Conservation (phyloP, 2,797 vertebrate genomes). For the Mergus octosetaceus region DNA sequence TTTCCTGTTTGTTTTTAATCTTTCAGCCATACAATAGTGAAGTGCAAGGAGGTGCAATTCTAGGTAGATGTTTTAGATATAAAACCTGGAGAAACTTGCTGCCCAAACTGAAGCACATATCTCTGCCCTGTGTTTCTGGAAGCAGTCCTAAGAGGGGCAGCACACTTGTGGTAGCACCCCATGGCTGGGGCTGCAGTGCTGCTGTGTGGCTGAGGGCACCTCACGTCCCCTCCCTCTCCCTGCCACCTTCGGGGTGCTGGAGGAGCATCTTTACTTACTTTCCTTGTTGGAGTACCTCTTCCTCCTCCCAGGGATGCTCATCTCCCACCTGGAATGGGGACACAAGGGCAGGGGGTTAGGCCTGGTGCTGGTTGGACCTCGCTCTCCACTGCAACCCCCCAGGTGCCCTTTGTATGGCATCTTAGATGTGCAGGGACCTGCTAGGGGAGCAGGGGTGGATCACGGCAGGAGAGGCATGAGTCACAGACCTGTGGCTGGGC, state of each 20-base stretch:
- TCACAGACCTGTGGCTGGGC: fast-evolving
- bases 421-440: not conserved
- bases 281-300: conserved; percentile 6
- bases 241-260: fast-evolving
- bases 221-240: not conserved
- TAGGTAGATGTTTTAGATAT: too few species aligned
- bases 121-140: not conserved
- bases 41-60: not conserved
- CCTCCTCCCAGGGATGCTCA: not conserved
- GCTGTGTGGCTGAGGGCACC: not conserved
- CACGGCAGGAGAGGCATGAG: not conserved
- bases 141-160: too few species aligned
- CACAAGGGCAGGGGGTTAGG: not conserved
- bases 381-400: fast-evolving
- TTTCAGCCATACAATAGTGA: not conserved
- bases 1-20: too few species aligned
- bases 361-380: not conserved
- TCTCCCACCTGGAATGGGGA: not conserved
- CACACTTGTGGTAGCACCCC: not conserved
- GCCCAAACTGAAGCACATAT: not conserved
- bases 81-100: not conserved
- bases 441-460: not conserved
- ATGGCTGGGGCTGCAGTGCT: not conserved
- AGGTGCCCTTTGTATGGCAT: not conserved
- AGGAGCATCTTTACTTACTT: conserved; percentile 28